A percentile compares a stretch with the other conserved stretches of the same genome.
phyloP scores from a whole-genome alignment of 2,113 vertebrate genomes.

The Dicerorhinus sumatrensis region DNA sequence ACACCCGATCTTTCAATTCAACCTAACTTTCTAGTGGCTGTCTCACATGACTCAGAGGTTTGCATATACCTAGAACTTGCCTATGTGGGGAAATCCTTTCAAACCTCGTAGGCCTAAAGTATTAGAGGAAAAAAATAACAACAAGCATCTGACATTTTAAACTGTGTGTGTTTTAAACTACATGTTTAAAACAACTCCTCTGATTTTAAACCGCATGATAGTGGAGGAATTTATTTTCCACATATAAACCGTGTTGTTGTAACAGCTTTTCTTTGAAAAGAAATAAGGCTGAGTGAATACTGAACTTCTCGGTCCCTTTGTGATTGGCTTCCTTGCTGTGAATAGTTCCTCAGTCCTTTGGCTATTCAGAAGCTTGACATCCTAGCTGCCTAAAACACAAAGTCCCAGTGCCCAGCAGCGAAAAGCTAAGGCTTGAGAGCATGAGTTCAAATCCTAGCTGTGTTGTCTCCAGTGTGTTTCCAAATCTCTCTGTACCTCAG shows the following conservation, averaged over 20 bases:
- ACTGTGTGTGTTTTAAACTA: neutral
- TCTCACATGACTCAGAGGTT: neutral
- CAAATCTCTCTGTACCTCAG: neutral
- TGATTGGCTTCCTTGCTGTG: neutral
- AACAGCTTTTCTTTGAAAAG: constrained; percentile 3
- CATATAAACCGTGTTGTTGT: neutral
- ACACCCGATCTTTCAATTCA: neutral
- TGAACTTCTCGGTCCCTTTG: neutral
- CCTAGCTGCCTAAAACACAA: neutral
- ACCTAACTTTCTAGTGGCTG: neutral
- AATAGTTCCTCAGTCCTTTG: neutral
- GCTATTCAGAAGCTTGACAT: neutral
- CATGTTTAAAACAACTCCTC: neutral
- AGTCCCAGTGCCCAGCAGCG: neutral
- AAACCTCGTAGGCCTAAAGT: neutral
- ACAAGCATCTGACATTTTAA: neutral
- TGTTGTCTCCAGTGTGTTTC: neutral
- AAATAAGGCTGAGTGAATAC: neutral
- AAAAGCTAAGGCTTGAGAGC: neutral
- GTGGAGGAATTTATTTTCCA: constrained; percentile 7
- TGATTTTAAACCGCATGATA: neutral
- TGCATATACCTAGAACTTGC: neutral
- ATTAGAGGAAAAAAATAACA: neutral
- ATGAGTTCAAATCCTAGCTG: neutral
- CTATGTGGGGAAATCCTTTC: neutral